Evolutionary conservation across 2,113 vertebrate species (phyloP).

Genomic region (Leptodactylus fuscus): DNA sequence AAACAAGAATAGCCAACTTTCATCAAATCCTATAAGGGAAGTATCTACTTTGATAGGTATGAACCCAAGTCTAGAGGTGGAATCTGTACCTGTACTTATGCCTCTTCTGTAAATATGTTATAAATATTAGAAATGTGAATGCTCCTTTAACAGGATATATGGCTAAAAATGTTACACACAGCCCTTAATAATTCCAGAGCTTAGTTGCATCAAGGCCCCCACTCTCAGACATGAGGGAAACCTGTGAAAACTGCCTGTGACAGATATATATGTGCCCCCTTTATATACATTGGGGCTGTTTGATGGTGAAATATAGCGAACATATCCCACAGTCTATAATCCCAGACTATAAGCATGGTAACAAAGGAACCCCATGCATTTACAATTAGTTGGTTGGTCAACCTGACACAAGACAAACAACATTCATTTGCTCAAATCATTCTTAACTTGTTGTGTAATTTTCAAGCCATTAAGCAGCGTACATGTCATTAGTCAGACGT

Average conservation of each 20-base stretch:
- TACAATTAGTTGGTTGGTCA: background rate
- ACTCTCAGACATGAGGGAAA: background rate
- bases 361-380: background rate
- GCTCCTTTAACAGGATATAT: too few relatives aligned
- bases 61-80: too few relatives aligned
- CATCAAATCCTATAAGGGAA: too few relatives aligned
- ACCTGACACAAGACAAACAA: slow-evolving; percentile 46
- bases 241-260: background rate
- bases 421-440: slow-evolving; percentile 51
- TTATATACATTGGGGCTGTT: background rate
- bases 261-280: background rate
- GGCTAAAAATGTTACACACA: too few relatives aligned
- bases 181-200: too few relatives aligned
- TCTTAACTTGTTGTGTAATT: slow-evolving; percentile 61
- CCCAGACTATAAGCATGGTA: background rate
- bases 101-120: too few relatives aligned
- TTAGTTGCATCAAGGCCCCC: too few relatives aligned
- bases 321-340: background rate
- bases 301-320: background rate
- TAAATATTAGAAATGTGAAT: too few relatives aligned
- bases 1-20: too few relatives aligned
- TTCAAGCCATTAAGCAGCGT: slow-evolving; percentile 61
- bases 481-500: slow-evolving; percentile 63
- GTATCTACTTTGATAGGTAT: too few relatives aligned
- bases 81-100: too few relatives aligned